Conservation (phyloP, 2,888 invertebrate genomes). For the Andricus quercusramuli region DNA sequence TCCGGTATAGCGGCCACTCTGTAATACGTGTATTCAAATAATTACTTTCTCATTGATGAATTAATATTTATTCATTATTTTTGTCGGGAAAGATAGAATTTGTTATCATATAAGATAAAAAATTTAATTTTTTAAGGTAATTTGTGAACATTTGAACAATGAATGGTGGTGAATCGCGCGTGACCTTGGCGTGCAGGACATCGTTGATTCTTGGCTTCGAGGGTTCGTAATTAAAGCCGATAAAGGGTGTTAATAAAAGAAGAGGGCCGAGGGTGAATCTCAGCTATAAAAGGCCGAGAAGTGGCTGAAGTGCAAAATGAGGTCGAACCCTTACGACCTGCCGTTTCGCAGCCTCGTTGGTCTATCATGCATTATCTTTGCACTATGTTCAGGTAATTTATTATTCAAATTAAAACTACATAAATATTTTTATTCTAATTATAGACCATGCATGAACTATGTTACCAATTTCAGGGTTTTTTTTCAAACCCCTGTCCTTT, state of each 20-base stretch:
- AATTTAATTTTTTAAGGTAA: background rate
- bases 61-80: no score
- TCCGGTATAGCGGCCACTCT: no score
- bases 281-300: slow-evolving; percentile 47
- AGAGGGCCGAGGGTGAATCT: slow-evolving; percentile 38
- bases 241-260: slow-evolving; percentile 33
- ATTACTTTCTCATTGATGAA: no score
- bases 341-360: slow-evolving; percentile 49
- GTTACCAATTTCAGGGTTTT: background rate
- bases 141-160: slow-evolving; percentile 11
- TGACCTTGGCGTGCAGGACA: slow-evolving; percentile 29
- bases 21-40: no score
- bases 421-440: no score
- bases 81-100: no score
- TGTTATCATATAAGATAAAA: no score
- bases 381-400: slow-evolving; percentile 59
- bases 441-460: no score
- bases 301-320: slow-evolving; percentile 57
- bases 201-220: slow-evolving; percentile 23
- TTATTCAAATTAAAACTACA: background rate
- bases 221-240: slow-evolving; percentile 26
- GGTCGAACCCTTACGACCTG: slow-evolving; percentile 56
- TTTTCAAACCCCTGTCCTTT: no score
- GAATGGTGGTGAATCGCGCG: slow-evolving; percentile 8
- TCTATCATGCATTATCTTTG: slow-evolving; percentile 50